Percentiles rank a stretch among this genome's conserved stretches.
These are phyloP conservation scores for Mus spretus DNA, from an alignment of 2,797 vertebrate genomes.

Conservation along the genomic window DNA sequence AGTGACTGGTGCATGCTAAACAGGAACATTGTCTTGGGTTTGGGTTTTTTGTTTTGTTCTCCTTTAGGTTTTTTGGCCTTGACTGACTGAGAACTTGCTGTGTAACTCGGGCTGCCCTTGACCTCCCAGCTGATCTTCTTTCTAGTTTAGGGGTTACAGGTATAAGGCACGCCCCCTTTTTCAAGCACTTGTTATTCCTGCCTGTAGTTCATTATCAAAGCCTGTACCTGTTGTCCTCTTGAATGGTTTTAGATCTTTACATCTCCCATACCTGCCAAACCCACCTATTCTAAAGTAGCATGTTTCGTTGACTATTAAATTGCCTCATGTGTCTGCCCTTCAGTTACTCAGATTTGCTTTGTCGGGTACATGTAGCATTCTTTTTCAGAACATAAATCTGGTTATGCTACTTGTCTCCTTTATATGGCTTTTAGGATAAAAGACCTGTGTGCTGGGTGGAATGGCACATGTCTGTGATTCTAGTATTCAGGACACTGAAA, in stretches of 20 bases:
- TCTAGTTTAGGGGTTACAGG: not conserved
- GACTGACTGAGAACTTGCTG: not conserved
- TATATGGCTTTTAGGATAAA: not conserved
- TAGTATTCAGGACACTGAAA: not conserved
- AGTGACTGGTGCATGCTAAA: not conserved
- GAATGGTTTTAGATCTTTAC: not conserved
- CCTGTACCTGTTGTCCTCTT: not conserved
- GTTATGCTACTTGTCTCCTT: not conserved
- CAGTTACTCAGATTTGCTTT: not conserved
- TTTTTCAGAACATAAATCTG: slow-evolving; percentile 5
- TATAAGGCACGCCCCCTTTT: not conserved
- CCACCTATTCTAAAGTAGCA: not conserved
- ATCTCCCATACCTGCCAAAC: not conserved
- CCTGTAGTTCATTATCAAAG: not conserved
- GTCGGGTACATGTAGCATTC: not conserved
- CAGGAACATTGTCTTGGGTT: not conserved
- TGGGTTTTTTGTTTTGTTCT: not conserved
- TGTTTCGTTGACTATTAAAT: not conserved
- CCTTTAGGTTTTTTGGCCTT: not conserved
- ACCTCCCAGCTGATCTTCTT: not conserved
- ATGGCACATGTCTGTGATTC: not conserved
- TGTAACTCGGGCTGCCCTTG: not conserved
- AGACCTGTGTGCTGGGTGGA: not conserved
- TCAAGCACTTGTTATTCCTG: not conserved
- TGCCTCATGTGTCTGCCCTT: not conserved